Percentiles rank a stretch among this genome's conserved stretches.
phyloP scores from a whole-genome alignment of 37 sponge, comb jelly and placozoan genomes.

The Mnemiopsis leidyi region DNA sequence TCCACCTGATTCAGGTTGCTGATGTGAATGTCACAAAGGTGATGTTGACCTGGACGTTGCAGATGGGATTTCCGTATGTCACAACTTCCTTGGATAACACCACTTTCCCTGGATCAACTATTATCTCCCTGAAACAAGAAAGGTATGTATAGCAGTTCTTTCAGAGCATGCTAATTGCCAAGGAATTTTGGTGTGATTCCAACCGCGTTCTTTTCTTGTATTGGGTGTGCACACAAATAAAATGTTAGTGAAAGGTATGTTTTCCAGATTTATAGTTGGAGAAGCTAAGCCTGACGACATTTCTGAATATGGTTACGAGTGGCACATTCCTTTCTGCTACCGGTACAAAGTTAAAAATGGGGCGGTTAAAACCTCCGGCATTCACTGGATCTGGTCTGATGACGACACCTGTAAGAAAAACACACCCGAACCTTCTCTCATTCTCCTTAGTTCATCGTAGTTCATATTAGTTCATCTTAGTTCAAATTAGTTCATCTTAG shows the following conservation, averaged over 20 bases:
- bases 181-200: too few relatives aligned
- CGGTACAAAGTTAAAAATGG: background rate
- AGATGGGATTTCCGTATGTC: constrained; percentile 57
- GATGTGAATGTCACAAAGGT: constrained; percentile 34
- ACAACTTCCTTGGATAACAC: background rate
- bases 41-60: constrained; percentile 40
- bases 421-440: too few relatives aligned
- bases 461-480: too few relatives aligned
- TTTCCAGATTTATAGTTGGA: background rate
- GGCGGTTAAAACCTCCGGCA: background rate
- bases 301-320: constrained; percentile 25
- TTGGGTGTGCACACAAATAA: too few relatives aligned
- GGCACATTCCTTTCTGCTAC: constrained; percentile 12
- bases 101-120: background rate
- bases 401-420: background rate
- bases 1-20: background rate
- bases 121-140: background rate
- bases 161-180: background rate
- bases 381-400: background rate
- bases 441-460: background rate
- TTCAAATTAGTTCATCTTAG: background rate
- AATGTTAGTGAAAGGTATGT: too few relatives aligned
- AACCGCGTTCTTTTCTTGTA: too few relatives aligned
- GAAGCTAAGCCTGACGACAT: background rate
- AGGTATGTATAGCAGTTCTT: too few relatives aligned